Base-by-base conservation (phyloP, 2,888 invertebrate genomes). In the Pinctada fucata region DNA sequence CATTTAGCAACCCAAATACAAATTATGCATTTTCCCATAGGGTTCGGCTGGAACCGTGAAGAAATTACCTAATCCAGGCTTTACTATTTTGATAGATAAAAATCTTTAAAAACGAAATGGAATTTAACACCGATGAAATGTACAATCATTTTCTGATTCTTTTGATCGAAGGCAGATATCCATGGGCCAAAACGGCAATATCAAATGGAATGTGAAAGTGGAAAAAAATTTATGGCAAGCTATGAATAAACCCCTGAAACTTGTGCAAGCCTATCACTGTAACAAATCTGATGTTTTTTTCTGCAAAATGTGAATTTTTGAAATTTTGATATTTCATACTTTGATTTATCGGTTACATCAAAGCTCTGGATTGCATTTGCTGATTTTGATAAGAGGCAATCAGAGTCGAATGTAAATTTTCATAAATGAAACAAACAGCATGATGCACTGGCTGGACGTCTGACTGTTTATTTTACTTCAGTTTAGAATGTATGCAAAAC, bases 1-100 rank as follows among this genome's bases (percentile, higher is more conserved):
- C 47, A 74, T 74, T 74, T 74, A 74, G 66, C 74, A 31, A 51
- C 74, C 67, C 49, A 66, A 65, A 74, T 72, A 58, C 63, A 72
- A 72, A 72, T 58, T 52, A 63, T 45, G 47, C n/a, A n/a, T 66
- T 48, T 74, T 66, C 66, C 74, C 72, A 47, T 50, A 74, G 74
- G 74, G 74, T 74, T 74, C 74, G 74, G 74, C 50, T 16, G 45
- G 64, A 50, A 66, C 45, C 50, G 49, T 31, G 31, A 49, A 74
- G 63, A 66, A 31, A 66, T 48, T 48, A 49, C 49, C 51, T 48
- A 74, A 66, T 66, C 48, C 31, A 48, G 65, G 16, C 52, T 74
- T 65, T 49, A 63, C 63, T 50, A 48, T n/a, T 49, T 65, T 16
- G 66, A 74, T 66, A 50, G 58, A 58, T 58, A 58, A 58, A 6